Conservation (phyloP, 2,888 invertebrate genomes). For the Hypselothyrea guttata region DNA sequence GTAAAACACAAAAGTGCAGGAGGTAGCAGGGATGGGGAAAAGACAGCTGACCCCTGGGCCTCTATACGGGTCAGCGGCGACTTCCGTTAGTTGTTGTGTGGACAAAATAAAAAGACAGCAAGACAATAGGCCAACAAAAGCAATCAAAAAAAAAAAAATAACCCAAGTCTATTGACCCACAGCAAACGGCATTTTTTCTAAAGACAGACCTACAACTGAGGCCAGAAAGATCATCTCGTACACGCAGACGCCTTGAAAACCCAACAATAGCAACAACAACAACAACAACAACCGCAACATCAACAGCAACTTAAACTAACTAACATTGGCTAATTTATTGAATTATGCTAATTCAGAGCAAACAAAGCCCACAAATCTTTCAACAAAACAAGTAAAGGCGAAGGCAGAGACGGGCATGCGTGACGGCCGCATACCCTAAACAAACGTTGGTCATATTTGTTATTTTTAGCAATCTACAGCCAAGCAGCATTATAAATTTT, state of each 20-base stretch:
- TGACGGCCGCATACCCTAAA: background rate
- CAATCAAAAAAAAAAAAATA: constrained; percentile 10
- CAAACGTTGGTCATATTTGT: no score
- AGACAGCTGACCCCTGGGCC: no score
- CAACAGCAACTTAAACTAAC: constrained; percentile 26
- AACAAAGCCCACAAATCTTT: constrained; percentile 25
- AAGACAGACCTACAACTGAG: constrained; percentile 5
- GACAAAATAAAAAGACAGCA: constrained; percentile 14
- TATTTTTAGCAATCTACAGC: no score
- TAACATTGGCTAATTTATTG: constrained; percentile 61
- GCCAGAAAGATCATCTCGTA: background rate
- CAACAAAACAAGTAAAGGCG: background rate
- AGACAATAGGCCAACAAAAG: constrained; percentile 37
- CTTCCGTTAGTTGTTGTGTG: no score
- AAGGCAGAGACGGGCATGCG: background rate
- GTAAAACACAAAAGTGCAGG: constrained; percentile 19
- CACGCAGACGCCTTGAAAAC: constrained; percentile 13
- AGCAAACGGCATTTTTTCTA: constrained; percentile 30
- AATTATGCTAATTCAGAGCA: constrained; percentile 51
- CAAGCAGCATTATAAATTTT: no score
- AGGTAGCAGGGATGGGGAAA: background rate
- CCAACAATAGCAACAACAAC: constrained; percentile 1
- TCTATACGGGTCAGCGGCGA: no score
- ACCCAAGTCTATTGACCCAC: constrained; percentile 55
- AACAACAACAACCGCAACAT: constrained; percentile 6